Percentiles rank a stretch among this genome's conserved stretches.
These are phyloP conservation scores for Ophiothrix spiculata DNA, from an alignment of 35 echinoderm and acorn worm species.

Conservation along the genomic window DNA sequence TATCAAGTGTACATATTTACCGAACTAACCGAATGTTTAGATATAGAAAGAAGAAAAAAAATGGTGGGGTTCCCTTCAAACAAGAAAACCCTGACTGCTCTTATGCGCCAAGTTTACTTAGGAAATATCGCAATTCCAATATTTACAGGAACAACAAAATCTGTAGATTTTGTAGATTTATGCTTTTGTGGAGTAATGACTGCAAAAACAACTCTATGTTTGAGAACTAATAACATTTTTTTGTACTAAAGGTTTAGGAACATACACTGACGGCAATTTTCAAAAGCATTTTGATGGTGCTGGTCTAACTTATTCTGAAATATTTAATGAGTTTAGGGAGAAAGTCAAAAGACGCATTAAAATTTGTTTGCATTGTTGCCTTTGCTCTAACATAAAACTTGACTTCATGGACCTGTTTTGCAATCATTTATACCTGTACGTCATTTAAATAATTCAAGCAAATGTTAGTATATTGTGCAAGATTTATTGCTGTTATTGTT, in stretches of 20 bases:
- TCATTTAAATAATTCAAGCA: too few species aligned
- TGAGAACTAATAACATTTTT: too few species aligned
- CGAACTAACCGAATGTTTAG: not conserved
- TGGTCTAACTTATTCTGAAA: too few species aligned
- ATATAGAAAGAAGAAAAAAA: not conserved
- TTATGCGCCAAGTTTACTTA: not conserved
- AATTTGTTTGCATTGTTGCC: too few species aligned
- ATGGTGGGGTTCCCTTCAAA: not conserved
- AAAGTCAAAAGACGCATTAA: too few species aligned
- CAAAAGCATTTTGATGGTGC: constrained; percentile 1
- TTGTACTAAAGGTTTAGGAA: not conserved
- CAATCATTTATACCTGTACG: too few species aligned
- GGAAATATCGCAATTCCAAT: constrained; percentile 3
- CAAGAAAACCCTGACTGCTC: constrained; percentile 8
- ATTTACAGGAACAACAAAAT: constrained; percentile 14
- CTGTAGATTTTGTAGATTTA: constrained; percentile 9
- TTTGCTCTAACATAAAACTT: too few species aligned
- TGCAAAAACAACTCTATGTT: not conserved
- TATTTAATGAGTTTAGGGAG: too few species aligned
- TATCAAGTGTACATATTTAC: constrained; percentile 5
- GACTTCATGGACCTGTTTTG: too few species aligned
- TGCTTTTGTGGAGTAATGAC: not conserved
- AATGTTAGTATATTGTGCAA: too few species aligned
- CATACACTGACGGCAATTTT: not conserved
- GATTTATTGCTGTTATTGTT: too few species aligned